Conservation (phyloP, 2,888 invertebrate species). For the Julus scandinavius region DNA sequence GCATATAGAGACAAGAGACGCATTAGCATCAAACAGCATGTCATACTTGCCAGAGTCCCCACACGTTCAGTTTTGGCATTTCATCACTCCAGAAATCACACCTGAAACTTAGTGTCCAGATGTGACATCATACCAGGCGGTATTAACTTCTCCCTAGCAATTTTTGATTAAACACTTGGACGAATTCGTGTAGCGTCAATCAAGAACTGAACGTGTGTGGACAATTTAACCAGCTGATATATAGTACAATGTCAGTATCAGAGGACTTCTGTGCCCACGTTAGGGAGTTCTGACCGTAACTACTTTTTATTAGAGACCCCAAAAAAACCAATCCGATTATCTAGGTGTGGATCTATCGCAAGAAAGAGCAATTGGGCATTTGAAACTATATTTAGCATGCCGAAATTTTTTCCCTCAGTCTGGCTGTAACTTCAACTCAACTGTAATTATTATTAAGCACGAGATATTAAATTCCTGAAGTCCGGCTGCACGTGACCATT, state of each 20-base stretch:
- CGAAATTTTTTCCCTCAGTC: background rate
- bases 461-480: constrained; percentile 20
- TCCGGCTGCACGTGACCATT: constrained; percentile 7
- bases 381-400: constrained; percentile 11
- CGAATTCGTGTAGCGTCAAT: too few relatives aligned
- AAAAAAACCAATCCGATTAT: constrained; percentile 30
- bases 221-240: too few relatives aligned
- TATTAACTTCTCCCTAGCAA: too few relatives aligned
- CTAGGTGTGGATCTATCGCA: background rate
- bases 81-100: too few relatives aligned
- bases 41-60: too few relatives aligned
- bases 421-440: background rate
- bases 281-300: background rate
- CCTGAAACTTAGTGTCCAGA: too few relatives aligned
- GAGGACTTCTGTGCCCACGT: background rate
- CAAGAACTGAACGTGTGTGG: too few relatives aligned
- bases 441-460: background rate
- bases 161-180: too few relatives aligned
- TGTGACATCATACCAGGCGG: too few relatives aligned
- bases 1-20: too few relatives aligned
- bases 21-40: too few relatives aligned
- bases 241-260: background rate
- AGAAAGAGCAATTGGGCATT: background rate
- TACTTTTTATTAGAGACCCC: background rate
- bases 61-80: too few relatives aligned